Evolutionary conservation across 1,140 invertebrate species (phyloP).

Genomic region (Cecropterus lyciades): DNA sequence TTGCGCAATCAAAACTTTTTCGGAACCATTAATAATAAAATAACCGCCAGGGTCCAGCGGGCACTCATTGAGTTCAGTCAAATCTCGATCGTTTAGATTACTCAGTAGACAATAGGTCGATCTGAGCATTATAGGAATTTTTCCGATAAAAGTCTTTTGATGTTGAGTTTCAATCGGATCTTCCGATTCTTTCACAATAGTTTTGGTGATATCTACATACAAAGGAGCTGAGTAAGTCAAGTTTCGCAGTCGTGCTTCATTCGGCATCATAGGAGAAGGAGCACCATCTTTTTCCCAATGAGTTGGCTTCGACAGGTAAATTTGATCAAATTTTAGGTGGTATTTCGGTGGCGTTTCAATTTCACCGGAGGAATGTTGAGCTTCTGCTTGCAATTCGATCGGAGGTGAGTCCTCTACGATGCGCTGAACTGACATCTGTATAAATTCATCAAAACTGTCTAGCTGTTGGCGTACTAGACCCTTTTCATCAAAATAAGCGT

Average conservation of each 20-base stretch:
- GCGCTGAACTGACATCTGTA: conserved; percentile 99
- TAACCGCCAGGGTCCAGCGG: conserved; percentile 99
- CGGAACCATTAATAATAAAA: conserved; percentile 98
- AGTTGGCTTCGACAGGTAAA: conserved; percentile 99
- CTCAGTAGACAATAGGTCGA: conserved; percentile 98
- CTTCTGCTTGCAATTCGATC: conserved; percentile 98
- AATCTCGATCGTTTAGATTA: conserved; percentile 97
- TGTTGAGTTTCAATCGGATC: conserved; percentile 97
- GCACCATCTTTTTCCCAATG: conserved; percentile 99
- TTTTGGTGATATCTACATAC: conserved; percentile 99
- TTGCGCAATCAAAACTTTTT: conserved; percentile 98
- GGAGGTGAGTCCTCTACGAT: conserved; percentile 99
- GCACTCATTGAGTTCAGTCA: conserved; percentile 99
- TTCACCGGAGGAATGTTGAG: conserved; percentile 96
- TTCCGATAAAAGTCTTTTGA: conserved; percentile 99
- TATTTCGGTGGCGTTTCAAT: conserved; percentile 96
- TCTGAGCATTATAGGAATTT: conserved; percentile 99
- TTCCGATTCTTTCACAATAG: conserved; percentile 95
- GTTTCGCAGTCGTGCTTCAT: conserved; percentile 96
- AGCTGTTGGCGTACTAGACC: conserved; percentile 99
- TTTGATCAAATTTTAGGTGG: conserved; percentile 98
- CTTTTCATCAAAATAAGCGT: conserved; percentile 99
- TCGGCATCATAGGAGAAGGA: conserved; percentile 99
- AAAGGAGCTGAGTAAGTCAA: conserved; percentile 98
- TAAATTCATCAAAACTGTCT: conserved; percentile 99